Evolutionary conservation across 2,797 vertebrate genomes (phyloP).

Genomic region (Centropyge bicolor): DNA sequence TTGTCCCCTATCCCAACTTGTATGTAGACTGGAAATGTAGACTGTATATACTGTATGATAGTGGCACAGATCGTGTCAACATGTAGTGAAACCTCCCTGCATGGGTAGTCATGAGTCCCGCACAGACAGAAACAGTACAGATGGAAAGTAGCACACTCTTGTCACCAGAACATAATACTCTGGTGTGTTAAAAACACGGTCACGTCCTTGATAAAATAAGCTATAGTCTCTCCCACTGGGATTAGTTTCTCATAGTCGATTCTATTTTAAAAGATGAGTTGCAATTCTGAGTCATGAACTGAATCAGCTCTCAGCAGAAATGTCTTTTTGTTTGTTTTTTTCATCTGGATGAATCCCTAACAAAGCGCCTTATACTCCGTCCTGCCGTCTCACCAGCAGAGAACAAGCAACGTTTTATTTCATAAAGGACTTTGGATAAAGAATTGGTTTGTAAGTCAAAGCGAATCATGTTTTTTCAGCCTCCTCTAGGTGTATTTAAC

Average conservation of each 20-base stretch:
- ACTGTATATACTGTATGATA: slow-evolving; percentile 76
- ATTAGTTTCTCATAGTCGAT: slow-evolving; percentile 28
- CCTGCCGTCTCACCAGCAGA: slow-evolving; percentile 74
- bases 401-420: slow-evolving; percentile 58
- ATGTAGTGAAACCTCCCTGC: slow-evolving; percentile 58
- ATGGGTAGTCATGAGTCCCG: slow-evolving; percentile 51
- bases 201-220: slow-evolving; percentile 46
- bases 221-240: slow-evolving; percentile 30
- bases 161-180: slow-evolving; percentile 24
- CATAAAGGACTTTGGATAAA: slow-evolving; percentile 48
- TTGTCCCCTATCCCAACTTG: slow-evolving; percentile 15
- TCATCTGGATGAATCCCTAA: slow-evolving; percentile 54
- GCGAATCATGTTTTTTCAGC: slow-evolving; percentile 29
- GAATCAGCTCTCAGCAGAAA: slow-evolving; percentile 21
- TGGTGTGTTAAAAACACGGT: slow-evolving; percentile 27
- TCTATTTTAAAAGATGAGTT: slow-evolving; percentile 18
- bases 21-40: slow-evolving; percentile 34
- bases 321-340: slow-evolving; percentile 8
- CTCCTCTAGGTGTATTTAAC: slow-evolving; percentile 41
- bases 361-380: slow-evolving; percentile 79
- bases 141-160: slow-evolving; percentile 55
- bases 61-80: slow-evolving; percentile 33
- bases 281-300: slow-evolving; percentile 21
- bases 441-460: slow-evolving; percentile 62
- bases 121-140: slow-evolving; percentile 46